A percentile compares a stretch with the other conserved stretches of the same genome.
phyloP scores from a whole-genome alignment of 2,888 invertebrate species.

The Callimorpha dominula region DNA sequence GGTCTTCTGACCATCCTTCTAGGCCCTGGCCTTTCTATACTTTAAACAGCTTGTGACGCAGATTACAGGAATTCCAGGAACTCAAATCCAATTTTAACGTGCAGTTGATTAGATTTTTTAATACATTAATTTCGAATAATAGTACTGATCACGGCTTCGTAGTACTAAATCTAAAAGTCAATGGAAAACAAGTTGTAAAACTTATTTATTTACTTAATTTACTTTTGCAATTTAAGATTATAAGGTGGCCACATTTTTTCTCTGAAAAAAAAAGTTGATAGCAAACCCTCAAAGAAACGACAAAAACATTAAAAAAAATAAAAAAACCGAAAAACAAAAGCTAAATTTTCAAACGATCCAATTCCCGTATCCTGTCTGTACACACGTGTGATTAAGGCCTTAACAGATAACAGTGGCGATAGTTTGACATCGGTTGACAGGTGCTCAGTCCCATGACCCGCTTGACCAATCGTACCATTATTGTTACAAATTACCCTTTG shows the following conservation, averaged over 20 bases:
- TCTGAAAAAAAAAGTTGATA: background rate
- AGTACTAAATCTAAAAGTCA: background rate
- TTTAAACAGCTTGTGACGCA: background rate
- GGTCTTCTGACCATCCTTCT: too few species aligned
- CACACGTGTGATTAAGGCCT: conserved; percentile 65
- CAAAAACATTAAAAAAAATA: background rate
- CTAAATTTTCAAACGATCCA: conserved; percentile 38
- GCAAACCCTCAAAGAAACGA: background rate
- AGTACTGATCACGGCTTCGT: background rate
- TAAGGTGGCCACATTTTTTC: too few species aligned
- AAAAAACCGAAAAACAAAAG: conserved; percentile 20
- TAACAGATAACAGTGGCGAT: conserved; percentile 65
- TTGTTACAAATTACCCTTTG: conserved; percentile 74
- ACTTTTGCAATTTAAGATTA: too few species aligned
- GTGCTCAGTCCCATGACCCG: conserved; percentile 74
- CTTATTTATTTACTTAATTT: background rate
- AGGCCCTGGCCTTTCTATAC: background rate
- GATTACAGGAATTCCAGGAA: background rate
- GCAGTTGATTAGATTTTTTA: background rate
- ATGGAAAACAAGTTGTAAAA: background rate
- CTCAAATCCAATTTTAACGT: background rate
- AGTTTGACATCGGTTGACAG: conserved; percentile 74
- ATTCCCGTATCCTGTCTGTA: conserved; percentile 49
- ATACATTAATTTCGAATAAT: too few species aligned
- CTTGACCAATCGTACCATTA: conserved; percentile 73